Conservation (phyloP, 2,888 invertebrate species). For the Sinotaia quadrata region DNA sequence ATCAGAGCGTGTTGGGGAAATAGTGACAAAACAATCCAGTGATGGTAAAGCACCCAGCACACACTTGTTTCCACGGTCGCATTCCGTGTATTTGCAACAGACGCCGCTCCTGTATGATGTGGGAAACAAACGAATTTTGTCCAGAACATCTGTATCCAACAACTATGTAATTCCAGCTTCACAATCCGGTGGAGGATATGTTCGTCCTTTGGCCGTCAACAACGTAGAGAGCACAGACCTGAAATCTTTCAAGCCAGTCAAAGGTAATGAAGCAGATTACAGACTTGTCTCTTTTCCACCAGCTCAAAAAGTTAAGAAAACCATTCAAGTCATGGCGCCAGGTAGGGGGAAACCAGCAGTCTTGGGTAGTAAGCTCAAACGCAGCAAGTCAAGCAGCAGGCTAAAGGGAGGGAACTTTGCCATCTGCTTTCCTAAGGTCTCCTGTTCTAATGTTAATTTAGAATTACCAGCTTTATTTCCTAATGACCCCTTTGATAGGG, state of each 20-base stretch:
- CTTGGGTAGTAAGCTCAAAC: neutral
- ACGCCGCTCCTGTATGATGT: neutral
- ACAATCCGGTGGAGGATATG: conserved; percentile 29
- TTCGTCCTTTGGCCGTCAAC: conserved; percentile 50
- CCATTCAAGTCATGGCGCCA: conserved; percentile 7
- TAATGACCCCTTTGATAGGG: conserved; percentile 27
- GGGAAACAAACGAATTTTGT: conserved; percentile 47
- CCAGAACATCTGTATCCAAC: conserved; percentile 58
- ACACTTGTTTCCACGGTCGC: neutral
- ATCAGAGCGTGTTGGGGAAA: too few relatives aligned
- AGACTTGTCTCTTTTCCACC: conserved; percentile 39
- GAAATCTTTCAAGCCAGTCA: conserved; percentile 51
- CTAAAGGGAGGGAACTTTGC: conserved; percentile 42
- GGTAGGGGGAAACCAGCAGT: neutral
- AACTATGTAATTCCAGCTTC: conserved; percentile 53
- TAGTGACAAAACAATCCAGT: too few relatives aligned
- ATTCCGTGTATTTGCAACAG: neutral
- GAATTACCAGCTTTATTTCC: conserved; percentile 40
- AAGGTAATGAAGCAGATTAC: conserved; percentile 56
- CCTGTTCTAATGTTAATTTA: conserved; percentile 55
- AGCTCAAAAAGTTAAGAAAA: conserved; percentile 26
- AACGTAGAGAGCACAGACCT: conserved; percentile 62
- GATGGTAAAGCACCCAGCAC: conserved; percentile 13
- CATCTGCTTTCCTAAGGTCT: conserved; percentile 56
- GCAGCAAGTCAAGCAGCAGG: conserved; percentile 24